Conservation (phyloP, 1,140 invertebrate genomes). For the Leptopilina boulardi region DNA sequence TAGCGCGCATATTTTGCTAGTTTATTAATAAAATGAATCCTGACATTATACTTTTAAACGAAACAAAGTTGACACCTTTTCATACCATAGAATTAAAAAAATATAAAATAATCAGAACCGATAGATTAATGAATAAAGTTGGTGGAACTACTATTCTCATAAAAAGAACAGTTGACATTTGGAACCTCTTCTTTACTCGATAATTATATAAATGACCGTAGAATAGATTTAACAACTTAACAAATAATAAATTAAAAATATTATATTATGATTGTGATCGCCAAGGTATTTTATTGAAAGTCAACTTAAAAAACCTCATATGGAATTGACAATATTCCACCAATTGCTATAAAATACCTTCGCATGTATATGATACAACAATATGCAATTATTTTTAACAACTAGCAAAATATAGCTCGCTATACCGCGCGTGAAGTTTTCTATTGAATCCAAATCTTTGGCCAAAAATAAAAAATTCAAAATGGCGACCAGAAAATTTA, state of each 20-base stretch:
- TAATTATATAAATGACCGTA: slow-evolving; percentile 20
- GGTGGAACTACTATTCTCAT: slow-evolving; percentile 33
- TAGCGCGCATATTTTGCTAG: no score
- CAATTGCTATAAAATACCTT: no score
- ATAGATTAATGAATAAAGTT: slow-evolving; percentile 32
- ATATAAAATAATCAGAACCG: neutral
- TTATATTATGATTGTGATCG: slow-evolving; percentile 37
- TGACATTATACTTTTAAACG: slow-evolving; percentile 23
- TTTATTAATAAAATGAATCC: neutral
- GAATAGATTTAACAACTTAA: neutral
- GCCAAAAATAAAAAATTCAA: no score
- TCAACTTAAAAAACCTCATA: neutral
- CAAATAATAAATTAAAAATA: neutral
- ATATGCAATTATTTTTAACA: neutral
- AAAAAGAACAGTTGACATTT: slow-evolving; percentile 22
- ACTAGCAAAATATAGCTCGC: no score
- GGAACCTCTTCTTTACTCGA: slow-evolving; percentile 4
- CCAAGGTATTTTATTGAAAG: slow-evolving; percentile 15
- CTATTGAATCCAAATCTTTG: no score
- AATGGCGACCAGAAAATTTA: no score
- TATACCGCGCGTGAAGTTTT: no score
- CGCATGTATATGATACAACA: no score
- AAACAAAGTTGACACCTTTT: slow-evolving; percentile 26
- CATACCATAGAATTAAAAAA: slow-evolving; percentile 38
- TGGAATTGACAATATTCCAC: no score